These are phyloP conservation scores for Brachyrhaphis roseni DNA, from an alignment of 2,797 vertebrate species.

Conservation along the genomic window DNA sequence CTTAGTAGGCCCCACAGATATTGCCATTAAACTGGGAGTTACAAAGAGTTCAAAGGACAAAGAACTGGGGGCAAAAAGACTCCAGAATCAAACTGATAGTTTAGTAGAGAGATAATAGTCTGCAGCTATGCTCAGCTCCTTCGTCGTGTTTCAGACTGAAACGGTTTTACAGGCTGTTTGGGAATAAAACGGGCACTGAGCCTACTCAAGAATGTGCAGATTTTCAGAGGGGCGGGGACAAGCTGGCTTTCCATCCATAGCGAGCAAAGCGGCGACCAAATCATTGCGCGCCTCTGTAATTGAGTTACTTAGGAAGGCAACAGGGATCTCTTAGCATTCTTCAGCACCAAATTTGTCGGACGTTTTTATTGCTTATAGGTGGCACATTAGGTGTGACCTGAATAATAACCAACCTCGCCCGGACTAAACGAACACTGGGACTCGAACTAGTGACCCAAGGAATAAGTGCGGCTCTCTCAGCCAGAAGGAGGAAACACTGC, in stretches of 20 bases:
- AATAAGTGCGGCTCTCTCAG: conserved; percentile 35
- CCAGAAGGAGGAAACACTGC: conserved; percentile 25
- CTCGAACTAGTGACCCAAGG: conserved; percentile 63
- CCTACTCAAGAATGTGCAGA: conserved; percentile 73
- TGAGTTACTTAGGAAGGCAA: conserved; percentile 54
- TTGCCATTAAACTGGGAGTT: neutral
- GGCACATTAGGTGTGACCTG: conserved; percentile 28
- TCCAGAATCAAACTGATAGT: neutral
- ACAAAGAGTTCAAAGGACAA: neutral
- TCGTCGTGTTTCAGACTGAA: conserved; percentile 48
- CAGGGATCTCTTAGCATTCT: conserved; percentile 33
- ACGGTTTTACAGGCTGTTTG: conserved; percentile 50
- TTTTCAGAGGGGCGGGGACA: conserved; percentile 78
- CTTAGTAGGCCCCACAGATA: neutral
- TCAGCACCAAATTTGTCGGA: conserved; percentile 33
- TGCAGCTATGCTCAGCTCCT: conserved; percentile 18
- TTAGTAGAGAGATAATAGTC: neutral
- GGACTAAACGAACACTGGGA: conserved; percentile 43
- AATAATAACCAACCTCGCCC: conserved; percentile 45
- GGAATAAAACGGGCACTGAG: conserved; percentile 55
- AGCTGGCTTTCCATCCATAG: conserved; percentile 52
- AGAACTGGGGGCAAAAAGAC: neutral
- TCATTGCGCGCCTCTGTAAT: conserved; percentile 28
- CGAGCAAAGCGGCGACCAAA: conserved; percentile 36
- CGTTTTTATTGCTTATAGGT: conserved; percentile 33